Evolutionary conservation across 2,797 vertebrate genomes (phyloP), one percentile per base, ranked within the genome.

Genomic region (Parotocinclus haroldoi): DNA sequence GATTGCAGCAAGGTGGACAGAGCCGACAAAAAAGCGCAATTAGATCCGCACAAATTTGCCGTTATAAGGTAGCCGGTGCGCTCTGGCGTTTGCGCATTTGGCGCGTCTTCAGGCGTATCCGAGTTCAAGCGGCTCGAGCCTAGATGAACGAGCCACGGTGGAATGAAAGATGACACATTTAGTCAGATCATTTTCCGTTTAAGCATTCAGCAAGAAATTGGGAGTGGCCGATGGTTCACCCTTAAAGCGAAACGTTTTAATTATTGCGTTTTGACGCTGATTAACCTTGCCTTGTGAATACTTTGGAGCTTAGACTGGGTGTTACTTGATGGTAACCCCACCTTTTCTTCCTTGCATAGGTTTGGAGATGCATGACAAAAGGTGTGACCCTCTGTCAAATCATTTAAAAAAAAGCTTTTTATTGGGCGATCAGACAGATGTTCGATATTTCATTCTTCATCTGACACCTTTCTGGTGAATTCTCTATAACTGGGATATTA

Each of bases 311-410:
- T 39, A 63, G 37, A 52, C 60, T 27, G 46, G 71, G 72, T 62
- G 63, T 50, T 14, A 50, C 48, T 50, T 50, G 14, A n/a, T n/a
- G 5, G 4, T 56, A 75, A 75, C 73, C 76, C 64, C 76, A 75
- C 76, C 73, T 78, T 75, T 70, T 56, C 16, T 54, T 62, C 53
- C 53, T 27, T 5, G 27, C 27, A 27, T 27, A 27, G 27, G 27
- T 27, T 27, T 27, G 27, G 2, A 27, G 27, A 27, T 27, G 27
- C 5, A 27, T 27, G 27, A 27, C 27, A 27, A 27, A 27, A 27
- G 27, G 27, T 27, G 27, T 27, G 27, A 27, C 27, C 27, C 27
- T 27, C 27, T 27, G 5, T 27, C 27, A 27, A 27, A 27, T 2
- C 5, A 27, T 27, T n/a, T n/a, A n/a, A 27, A 27, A 27, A 27